Evolutionary conservation across 2,113 vertebrate species (phyloP).

Genomic region (Megaceryle maxima): DNA sequence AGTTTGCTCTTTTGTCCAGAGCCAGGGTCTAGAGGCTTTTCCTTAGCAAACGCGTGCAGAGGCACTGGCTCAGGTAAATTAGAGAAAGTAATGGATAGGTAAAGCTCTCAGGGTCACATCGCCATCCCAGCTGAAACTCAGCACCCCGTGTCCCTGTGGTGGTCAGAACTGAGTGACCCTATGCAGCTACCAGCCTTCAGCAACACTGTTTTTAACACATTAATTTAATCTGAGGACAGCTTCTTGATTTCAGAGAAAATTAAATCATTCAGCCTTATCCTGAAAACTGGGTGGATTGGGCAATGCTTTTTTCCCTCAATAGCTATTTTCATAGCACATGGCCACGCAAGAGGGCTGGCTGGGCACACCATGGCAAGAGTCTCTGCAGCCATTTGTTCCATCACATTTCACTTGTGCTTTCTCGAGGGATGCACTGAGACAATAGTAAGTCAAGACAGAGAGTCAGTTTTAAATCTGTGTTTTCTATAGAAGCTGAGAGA

Average conservation of each 20-base stretch:
- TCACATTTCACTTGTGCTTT: neutral
- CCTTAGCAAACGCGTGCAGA: neutral
- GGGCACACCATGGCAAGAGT: neutral
- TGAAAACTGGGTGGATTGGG: neutral
- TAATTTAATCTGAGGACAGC: neutral
- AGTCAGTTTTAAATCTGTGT: neutral
- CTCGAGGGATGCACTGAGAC: neutral
- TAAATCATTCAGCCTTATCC: neutral
- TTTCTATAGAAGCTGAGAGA: neutral
- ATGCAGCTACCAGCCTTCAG: neutral
- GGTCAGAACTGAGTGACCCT: neutral
- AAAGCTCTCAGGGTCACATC: fast-evolving
- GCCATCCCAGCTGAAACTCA: fast-evolving
- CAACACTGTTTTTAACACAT: neutral
- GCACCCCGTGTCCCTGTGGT: fast-evolving
- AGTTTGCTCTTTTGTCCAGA: neutral
- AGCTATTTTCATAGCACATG: neutral
- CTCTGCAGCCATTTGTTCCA: neutral
- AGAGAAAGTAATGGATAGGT: neutral
- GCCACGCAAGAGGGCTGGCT: neutral
- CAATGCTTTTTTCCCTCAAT: neutral
- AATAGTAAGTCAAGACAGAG: neutral
- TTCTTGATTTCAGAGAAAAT: neutral
- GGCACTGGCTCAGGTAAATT: neutral
- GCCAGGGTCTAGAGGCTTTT: neutral